Conservation (phyloP, 53 echinoderm and acorn worm genomes). For the Actinopyga echinites region DNA sequence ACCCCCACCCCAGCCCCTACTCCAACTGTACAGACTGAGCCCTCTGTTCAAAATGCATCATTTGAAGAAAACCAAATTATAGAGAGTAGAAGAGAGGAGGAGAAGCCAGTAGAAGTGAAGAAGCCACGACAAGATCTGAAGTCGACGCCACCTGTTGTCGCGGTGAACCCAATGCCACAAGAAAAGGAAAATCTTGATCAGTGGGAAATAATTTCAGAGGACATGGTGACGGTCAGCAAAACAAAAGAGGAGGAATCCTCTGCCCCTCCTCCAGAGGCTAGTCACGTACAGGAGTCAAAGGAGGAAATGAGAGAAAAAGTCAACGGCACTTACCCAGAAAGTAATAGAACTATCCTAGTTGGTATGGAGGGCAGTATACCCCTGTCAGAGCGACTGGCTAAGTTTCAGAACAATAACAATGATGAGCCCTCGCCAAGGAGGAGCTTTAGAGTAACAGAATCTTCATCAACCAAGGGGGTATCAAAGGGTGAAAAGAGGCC, state of each 20-base stretch:
- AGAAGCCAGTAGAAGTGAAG: slow-evolving; percentile 5
- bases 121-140: slow-evolving; percentile 7
- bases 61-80: background rate
- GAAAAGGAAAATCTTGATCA: background rate
- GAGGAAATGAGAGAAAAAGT: background rate
- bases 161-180: background rate
- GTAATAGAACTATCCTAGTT: background rate
- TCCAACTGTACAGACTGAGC: slow-evolving; percentile 43
- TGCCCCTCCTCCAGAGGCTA: background rate
- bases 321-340: background rate
- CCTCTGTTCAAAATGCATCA: background rate
- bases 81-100: background rate
- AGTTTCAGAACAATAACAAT: slow-evolving; percentile 39
- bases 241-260: background rate
- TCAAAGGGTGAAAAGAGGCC: slow-evolving; percentile 16
- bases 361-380: slow-evolving; percentile 18
- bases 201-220: slow-evolving; percentile 49
- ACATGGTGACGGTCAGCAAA: background rate
- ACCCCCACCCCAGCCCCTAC: background rate
- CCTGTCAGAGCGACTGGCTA: slow-evolving; percentile 1
- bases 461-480: background rate
- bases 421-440: background rate
- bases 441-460: background rate
- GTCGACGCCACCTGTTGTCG: background rate
- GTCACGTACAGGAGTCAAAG: background rate